A percentile compares a stretch with the other conserved stretches of the same genome.
phyloP scores from a whole-genome alignment of 2,888 invertebrate genomes.

The Drosophila subquinaria region DNA sequence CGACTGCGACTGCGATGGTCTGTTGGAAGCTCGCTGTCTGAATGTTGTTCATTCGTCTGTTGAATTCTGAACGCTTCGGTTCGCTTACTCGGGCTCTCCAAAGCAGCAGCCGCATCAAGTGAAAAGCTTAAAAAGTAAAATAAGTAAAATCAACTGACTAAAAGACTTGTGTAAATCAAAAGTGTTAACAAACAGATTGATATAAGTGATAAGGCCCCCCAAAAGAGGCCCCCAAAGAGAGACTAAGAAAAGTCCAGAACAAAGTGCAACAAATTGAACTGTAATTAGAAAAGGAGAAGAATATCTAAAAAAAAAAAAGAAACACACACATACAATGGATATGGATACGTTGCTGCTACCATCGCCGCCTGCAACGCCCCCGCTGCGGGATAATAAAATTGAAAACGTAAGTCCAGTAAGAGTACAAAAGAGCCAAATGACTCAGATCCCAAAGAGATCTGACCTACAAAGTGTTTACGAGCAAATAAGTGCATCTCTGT shows the following conservation, averaged over 20 bases:
- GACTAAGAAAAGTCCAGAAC: conserved; percentile 17
- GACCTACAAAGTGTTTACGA: conserved; percentile 55
- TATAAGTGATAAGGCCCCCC: conserved; percentile 49
- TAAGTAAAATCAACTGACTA: conserved; percentile 22
- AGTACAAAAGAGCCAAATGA: conserved; percentile 38
- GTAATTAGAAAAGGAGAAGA: conserved; percentile 7
- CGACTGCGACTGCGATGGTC: conserved; percentile 65
- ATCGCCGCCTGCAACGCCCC: conserved; percentile 91
- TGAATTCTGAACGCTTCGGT: conserved; percentile 84
- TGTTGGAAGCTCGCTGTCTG: conserved; percentile 70
- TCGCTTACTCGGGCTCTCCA: conserved; percentile 59
- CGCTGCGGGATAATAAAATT: conserved; percentile 86
- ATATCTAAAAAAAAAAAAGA: not conserved
- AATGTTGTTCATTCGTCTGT: conserved; percentile 84
- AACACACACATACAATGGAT: conserved; percentile 79
- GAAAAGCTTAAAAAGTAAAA: conserved; percentile 39
- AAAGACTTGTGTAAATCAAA: conserved; percentile 40
- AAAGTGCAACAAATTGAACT: conserved; percentile 54
- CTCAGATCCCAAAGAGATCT: conserved; percentile 51
- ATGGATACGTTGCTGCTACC: conserved; percentile 85
- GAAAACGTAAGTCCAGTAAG: conserved; percentile 84
- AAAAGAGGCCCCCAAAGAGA: conserved; percentile 32
- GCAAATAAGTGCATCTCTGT: conserved; percentile 24
- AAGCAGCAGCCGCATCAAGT: conserved; percentile 44
- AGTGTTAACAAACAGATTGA: conserved; percentile 39